phyloP scores from a whole-genome alignment of 2,888 invertebrate genomes.

The Nomada hirtipes region DNA sequence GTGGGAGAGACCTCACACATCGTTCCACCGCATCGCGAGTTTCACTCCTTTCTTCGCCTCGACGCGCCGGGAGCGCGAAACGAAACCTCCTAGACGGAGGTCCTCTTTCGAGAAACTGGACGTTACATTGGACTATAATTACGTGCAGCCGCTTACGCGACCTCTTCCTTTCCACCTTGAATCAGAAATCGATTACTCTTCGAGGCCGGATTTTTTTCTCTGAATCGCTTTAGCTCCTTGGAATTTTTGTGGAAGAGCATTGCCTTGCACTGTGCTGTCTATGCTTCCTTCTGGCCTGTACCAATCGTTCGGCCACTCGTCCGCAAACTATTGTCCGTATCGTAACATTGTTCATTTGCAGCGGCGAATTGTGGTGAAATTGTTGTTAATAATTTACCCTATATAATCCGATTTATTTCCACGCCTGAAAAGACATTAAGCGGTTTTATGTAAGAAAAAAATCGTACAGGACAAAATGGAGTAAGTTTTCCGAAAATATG shows the following conservation, averaged over 20 bases:
- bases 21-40: conserved; percentile 52
- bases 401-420: too few relatives aligned
- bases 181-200: conserved; percentile 57
- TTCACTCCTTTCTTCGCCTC: conserved; percentile 55
- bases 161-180: conserved; percentile 32
- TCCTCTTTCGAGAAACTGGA: conserved; percentile 45
- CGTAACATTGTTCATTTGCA: too few relatives aligned
- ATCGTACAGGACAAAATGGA: too few relatives aligned
- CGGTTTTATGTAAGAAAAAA: too few relatives aligned
- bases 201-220: conserved; percentile 32
- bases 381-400: too few relatives aligned
- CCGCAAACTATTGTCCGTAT: too few relatives aligned
- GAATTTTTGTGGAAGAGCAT: conserved; percentile 10
- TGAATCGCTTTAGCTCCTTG: conserved; percentile 26
- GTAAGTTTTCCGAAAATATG: too few relatives aligned
- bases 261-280: neutral
- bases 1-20: conserved; percentile 75
- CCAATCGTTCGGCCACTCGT: neutral
- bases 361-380: too few relatives aligned
- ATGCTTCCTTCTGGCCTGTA: neutral
- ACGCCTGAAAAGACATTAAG: too few relatives aligned
- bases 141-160: conserved; percentile 54
- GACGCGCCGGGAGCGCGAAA: conserved; percentile 42
- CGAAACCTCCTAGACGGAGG: conserved; percentile 48
- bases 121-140: conserved; percentile 54